Conservation (phyloP, 2,797 vertebrate genomes). For the Gymnodraco acuticeps region DNA sequence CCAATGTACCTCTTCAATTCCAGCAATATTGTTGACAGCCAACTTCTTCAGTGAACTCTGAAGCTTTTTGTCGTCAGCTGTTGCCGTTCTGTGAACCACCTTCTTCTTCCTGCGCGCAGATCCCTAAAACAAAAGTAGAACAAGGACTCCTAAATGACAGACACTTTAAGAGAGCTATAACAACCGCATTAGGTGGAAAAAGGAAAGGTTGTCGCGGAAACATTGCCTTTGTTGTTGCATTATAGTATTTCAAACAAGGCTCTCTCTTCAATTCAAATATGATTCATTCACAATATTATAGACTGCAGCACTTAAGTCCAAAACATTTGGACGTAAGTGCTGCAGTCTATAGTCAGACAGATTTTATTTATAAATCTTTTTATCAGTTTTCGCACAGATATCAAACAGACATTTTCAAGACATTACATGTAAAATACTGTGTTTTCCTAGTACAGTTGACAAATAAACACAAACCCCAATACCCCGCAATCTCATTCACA, state of each 20-base stretch:
- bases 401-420: too few species aligned
- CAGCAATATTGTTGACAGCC: slow-evolving; percentile 97
- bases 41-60: slow-evolving; percentile 97
- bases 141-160: neutral
- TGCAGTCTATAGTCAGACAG: neutral
- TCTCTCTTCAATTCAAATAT: neutral
- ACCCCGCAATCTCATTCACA: too few species aligned
- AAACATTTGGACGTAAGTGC: too few species aligned
- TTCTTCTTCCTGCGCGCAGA: slow-evolving; percentile 98
- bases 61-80: slow-evolving; percentile 97
- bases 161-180: neutral
- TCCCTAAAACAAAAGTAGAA: slow-evolving; percentile 81
- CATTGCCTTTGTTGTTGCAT: neutral
- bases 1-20: slow-evolving; percentile 93
- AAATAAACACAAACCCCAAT: too few species aligned
- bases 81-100: slow-evolving; percentile 97
- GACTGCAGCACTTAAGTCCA: too few species aligned
- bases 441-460: too few species aligned
- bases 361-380: too few species aligned
- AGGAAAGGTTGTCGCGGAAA: neutral
- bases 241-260: neutral
- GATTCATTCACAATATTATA: neutral
- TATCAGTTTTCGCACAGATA: too few species aligned
- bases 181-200: neutral
- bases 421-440: too few species aligned